A percentile compares a stretch with the other conserved stretches of the same genome.
phyloP scores from a whole-genome alignment of 2,113 vertebrate genomes.

The Nematolebias whitei region DNA sequence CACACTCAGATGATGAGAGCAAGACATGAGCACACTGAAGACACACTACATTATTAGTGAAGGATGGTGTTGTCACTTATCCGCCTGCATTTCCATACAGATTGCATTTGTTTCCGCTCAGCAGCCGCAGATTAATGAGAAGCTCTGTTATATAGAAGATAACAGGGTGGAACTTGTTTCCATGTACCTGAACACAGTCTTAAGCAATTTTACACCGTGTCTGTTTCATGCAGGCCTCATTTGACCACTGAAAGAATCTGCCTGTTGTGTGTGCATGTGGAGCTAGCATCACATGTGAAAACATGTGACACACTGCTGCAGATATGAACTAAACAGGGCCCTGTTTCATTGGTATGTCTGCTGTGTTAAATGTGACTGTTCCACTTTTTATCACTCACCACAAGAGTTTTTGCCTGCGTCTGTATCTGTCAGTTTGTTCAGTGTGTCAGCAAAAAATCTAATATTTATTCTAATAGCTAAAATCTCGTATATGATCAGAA shows the following conservation, averaged over 20 bases:
- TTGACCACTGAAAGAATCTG: conserved; percentile 16
- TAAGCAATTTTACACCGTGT: conserved; percentile 26
- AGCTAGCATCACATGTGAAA: conserved; percentile 5
- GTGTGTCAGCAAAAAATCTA: too few relatives aligned
- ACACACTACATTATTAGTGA: conserved; percentile 9
- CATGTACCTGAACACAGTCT: conserved; percentile 36
- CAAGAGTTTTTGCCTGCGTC: too few relatives aligned
- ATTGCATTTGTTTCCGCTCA: conserved; percentile 65
- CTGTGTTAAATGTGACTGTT: background rate
- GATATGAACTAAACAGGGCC: background rate
- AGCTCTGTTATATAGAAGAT: conserved; percentile 32
- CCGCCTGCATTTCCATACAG: conserved; percentile 62
- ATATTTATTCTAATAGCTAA: too few relatives aligned
- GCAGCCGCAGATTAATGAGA: conserved; percentile 51
- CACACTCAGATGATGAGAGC: conserved; percentile 22
- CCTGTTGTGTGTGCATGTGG: background rate
- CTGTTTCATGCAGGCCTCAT: conserved; percentile 32
- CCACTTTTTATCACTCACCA: background rate
- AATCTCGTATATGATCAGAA: too few relatives aligned
- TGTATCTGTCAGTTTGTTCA: too few relatives aligned
- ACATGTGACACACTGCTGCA: background rate
- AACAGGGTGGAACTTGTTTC: conserved; percentile 53
- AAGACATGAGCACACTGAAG: conserved; percentile 7
- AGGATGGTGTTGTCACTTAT: conserved; percentile 39
- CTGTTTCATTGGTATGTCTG: background rate